Evolutionary conservation across 2,113 vertebrate genomes (phyloP).

Genomic region (Hymenochirus boettgeri): DNA sequence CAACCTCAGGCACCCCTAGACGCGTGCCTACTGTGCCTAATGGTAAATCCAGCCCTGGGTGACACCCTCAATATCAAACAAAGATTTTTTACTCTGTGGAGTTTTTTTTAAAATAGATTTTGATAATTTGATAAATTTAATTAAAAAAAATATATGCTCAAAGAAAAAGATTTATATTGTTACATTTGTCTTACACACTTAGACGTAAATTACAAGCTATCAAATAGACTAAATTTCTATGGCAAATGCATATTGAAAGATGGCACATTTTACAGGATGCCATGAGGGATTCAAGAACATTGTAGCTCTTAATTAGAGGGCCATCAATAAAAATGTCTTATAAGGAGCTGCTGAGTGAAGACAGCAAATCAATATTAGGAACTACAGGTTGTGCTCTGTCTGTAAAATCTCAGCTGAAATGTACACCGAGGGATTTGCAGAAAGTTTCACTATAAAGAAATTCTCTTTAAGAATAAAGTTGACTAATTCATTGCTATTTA

Average conservation of each 20-base stretch:
- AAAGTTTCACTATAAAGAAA: constrained; percentile 5
- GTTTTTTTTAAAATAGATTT: too few relatives aligned
- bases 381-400: neutral
- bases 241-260: constrained; percentile 17
- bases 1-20: too few relatives aligned
- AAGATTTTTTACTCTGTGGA: too few relatives aligned
- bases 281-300: constrained; percentile 18
- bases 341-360: constrained; percentile 8
- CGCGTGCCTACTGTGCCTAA: too few relatives aligned
- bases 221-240: neutral
- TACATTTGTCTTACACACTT: too few relatives aligned
- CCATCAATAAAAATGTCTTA: constrained; percentile 31
- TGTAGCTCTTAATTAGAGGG: neutral
- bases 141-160: too few relatives aligned
- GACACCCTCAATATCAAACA: too few relatives aligned
- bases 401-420: neutral
- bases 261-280: neutral
- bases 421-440: neutral
- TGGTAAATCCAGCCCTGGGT: too few relatives aligned
- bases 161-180: too few relatives aligned
- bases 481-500: neutral
- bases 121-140: too few relatives aligned
- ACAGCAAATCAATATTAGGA: constrained; percentile 23
- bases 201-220: too few relatives aligned
- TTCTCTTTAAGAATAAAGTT: neutral